phyloP scores from a whole-genome alignment of 2,888 invertebrate species.

The Argyresthia goedartella region DNA sequence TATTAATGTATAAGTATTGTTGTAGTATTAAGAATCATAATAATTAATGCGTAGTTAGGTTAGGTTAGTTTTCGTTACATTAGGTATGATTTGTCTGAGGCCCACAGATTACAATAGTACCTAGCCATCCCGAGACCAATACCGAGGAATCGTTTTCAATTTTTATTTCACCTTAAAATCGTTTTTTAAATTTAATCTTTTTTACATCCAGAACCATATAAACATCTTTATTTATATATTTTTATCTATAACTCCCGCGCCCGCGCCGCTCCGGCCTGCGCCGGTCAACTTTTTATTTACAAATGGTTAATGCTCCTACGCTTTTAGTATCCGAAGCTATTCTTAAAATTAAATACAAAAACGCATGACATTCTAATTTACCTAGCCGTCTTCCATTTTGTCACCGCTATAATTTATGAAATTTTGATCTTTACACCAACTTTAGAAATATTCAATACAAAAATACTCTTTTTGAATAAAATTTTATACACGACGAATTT shows the following conservation, averaged over 20 bases:
- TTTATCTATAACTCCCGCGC: constrained; percentile 61
- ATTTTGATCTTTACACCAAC: constrained; percentile 73
- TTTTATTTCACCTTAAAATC: constrained; percentile 51
- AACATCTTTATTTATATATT: constrained; percentile 71
- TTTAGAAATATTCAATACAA: constrained; percentile 74
- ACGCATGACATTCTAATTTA: constrained; percentile 69
- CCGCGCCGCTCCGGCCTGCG: constrained; percentile 35
- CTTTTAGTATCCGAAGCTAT: constrained; percentile 74
- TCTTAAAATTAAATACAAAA: constrained; percentile 74
- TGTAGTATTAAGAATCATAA: constrained; percentile 64
- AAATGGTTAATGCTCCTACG: constrained; percentile 80
- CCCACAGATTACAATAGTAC: constrained; percentile 69
- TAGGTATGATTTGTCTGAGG: constrained; percentile 51
- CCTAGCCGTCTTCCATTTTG: constrained; percentile 54
- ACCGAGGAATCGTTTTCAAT: constrained; percentile 57
- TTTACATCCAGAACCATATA: constrained; percentile 72
- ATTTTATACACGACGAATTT: constrained; percentile 68
- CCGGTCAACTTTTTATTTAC: constrained; percentile 70
- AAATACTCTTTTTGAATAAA: constrained; percentile 73
- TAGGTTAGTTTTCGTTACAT: constrained; percentile 57
- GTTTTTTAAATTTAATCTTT: constrained; percentile 58
- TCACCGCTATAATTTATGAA: constrained; percentile 70
- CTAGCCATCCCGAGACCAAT: constrained; percentile 66
- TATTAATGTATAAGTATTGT: constrained; percentile 66
- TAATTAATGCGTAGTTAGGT: constrained; percentile 66